A percentile compares a stretch with the other conserved stretches of the same genome.
phyloP scores from a whole-genome alignment of 2,888 invertebrate species.

The Amphipoea oculea region DNA sequence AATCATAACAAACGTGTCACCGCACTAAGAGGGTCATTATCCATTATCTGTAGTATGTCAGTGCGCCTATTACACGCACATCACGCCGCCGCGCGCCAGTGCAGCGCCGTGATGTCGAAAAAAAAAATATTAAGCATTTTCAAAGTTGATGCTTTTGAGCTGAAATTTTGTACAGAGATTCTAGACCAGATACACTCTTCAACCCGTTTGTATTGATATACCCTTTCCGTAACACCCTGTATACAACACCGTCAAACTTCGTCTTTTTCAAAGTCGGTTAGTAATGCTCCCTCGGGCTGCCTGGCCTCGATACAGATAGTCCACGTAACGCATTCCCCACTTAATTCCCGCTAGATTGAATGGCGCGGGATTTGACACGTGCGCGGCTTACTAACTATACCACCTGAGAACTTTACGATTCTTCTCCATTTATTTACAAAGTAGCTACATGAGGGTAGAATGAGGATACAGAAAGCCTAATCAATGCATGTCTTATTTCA shows the following conservation, averaged over 20 bases:
- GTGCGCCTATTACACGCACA: no score
- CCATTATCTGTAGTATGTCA: no score
- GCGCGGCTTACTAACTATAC: slow-evolving; percentile 64
- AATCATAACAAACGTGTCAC: no score
- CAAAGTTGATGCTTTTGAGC: no score
- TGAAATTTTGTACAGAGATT: no score
- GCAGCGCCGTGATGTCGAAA: no score
- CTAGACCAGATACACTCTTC: no score
- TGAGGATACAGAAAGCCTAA: neutral
- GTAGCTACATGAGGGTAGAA: neutral
- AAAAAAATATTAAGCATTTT: no score
- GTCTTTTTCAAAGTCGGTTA: neutral
- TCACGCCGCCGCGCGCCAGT: no score
- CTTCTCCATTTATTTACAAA: slow-evolving; percentile 46
- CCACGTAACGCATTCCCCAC: slow-evolving; percentile 76
- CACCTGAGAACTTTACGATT: slow-evolving; percentile 54
- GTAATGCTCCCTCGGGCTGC: slow-evolving; percentile 41
- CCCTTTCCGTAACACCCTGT: no score
- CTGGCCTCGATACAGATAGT: slow-evolving; percentile 75
- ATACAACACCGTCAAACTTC: neutral
- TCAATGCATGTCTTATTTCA: slow-evolving; percentile 12
- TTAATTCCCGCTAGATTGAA: slow-evolving; percentile 80
- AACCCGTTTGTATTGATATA: no score
- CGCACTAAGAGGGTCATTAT: no score
- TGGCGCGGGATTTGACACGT: slow-evolving; percentile 78